Conservation (phyloP, 2,888 invertebrate genomes). For the Xanthia icteritia region DNA sequence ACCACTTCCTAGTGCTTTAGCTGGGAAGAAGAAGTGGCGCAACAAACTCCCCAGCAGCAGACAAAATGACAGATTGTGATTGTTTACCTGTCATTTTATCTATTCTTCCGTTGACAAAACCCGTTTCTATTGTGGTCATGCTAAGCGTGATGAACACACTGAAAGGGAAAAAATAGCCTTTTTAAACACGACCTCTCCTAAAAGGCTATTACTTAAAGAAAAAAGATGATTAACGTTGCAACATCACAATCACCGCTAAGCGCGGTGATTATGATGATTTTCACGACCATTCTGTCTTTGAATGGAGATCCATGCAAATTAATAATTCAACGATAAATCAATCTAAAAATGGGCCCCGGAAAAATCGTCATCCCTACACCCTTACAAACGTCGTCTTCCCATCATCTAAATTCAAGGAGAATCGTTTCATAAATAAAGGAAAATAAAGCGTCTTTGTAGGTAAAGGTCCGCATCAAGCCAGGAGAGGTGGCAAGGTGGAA, state of each 20-base stretch:
- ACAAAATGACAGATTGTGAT: too few species aligned
- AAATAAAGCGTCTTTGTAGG: slow-evolving; percentile 65
- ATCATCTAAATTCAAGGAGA: slow-evolving; percentile 52
- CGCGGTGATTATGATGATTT: background rate
- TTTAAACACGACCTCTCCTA: background rate
- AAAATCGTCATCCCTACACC: slow-evolving; percentile 24
- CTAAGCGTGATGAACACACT: too few species aligned
- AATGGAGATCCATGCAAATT: background rate
- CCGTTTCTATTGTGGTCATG: too few species aligned
- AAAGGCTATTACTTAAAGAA: background rate
- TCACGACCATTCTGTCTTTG: too few species aligned
- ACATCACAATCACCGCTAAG: background rate
- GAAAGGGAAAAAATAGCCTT: too few species aligned
- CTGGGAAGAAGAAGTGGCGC: too few species aligned
- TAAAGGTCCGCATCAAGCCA: slow-evolving; percentile 62
- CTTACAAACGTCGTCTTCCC: slow-evolving; percentile 6
- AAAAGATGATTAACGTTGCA: background rate
- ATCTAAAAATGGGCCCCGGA: background rate
- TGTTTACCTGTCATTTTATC: too few species aligned
- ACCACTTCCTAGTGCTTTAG: too few species aligned
- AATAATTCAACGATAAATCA: slow-evolving; percentile 10
- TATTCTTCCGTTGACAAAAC: too few species aligned
- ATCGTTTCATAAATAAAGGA: slow-evolving; percentile 57
- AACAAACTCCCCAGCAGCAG: too few species aligned
- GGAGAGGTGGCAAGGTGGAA: slow-evolving; percentile 83